Percentiles rank a stretch among this genome's conserved stretches.
Conservation (phyloP, 2,888 invertebrate genomes). For the Eugnorisma glareosa region DNA sequence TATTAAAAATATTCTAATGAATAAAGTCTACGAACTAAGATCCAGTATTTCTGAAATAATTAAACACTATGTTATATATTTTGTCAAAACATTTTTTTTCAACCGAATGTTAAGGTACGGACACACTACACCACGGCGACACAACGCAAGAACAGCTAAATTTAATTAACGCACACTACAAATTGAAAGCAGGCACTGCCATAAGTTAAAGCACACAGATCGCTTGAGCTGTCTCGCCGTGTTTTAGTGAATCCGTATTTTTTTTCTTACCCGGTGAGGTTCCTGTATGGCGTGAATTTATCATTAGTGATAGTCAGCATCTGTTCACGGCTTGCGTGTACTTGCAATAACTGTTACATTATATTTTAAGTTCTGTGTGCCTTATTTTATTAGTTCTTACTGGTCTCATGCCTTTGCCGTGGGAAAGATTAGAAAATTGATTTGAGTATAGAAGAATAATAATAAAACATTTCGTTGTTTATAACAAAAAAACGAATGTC, state of each 20-base stretch:
- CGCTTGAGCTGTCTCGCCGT: constrained; percentile 3
- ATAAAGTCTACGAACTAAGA: neutral
- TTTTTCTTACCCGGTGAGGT: neutral
- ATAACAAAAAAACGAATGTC: neutral
- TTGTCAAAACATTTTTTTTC: neutral
- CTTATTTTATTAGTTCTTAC: constrained; percentile 80
- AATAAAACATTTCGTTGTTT: neutral
- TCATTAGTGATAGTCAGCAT: constrained; percentile 46
- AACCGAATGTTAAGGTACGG: constrained; percentile 15
- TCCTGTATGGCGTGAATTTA: neutral
- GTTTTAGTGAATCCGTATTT: neutral
- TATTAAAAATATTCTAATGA: neutral
- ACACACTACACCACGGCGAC: constrained; percentile 7
- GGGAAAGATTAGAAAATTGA: constrained; percentile 43
- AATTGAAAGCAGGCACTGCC: constrained; percentile 45
- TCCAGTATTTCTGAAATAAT: neutral
- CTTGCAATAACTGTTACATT: constrained; percentile 51
- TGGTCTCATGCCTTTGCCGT: constrained; percentile 60
- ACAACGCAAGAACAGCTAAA: neutral
- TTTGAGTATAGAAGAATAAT: neutral
- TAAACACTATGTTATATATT: neutral
- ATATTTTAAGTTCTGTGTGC: constrained; percentile 76
- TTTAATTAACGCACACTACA: constrained; percentile 18
- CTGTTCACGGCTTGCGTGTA: constrained; percentile 31
- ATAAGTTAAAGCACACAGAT: constrained; percentile 16